Conservation (phyloP, 2,888 invertebrate species). For the Tribolium freemani region DNA sequence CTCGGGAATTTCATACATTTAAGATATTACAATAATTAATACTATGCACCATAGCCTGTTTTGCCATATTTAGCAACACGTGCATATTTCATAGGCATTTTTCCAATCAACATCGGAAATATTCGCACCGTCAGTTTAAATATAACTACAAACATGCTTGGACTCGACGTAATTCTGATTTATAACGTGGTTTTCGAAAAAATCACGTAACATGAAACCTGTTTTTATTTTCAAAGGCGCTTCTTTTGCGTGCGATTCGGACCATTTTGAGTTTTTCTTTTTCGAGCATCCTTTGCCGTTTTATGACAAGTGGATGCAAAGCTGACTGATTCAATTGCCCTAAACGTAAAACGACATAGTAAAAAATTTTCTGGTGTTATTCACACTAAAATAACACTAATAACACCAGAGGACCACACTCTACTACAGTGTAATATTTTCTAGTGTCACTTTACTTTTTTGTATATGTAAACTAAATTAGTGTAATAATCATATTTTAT, state of each 20-base stretch:
- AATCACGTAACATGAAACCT: constrained; percentile 49
- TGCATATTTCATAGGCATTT: constrained; percentile 32
- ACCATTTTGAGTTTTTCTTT: constrained; percentile 1
- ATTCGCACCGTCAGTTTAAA: constrained; percentile 47
- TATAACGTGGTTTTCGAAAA: constrained; percentile 49
- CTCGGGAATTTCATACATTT: constrained; percentile 17
- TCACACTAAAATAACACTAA: too few species aligned
- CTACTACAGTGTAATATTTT: too few species aligned
- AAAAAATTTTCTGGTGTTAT: too few species aligned
- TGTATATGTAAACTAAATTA: too few species aligned
- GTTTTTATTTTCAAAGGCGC: constrained; percentile 48
- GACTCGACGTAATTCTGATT: constrained; percentile 52
- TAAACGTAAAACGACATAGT: too few species aligned
- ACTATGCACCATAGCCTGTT: constrained; percentile 23
- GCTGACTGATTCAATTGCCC: too few species aligned
- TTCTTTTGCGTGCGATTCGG: constrained; percentile 20
- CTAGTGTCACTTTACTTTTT: too few species aligned
- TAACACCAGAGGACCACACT: too few species aligned
- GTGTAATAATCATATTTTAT: too few species aligned
- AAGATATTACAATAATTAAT: constrained; percentile 25
- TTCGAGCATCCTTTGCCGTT: background rate
- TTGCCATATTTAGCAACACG: constrained; percentile 25
- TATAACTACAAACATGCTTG: constrained; percentile 48
- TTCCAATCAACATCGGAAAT: constrained; percentile 43
- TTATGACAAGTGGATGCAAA: background rate